Percentiles rank a stretch among this genome's conserved stretches.
Evolutionary conservation across 2,888 invertebrate genomes (phyloP).

Genomic region (Caenorhabditis japonica): DNA sequence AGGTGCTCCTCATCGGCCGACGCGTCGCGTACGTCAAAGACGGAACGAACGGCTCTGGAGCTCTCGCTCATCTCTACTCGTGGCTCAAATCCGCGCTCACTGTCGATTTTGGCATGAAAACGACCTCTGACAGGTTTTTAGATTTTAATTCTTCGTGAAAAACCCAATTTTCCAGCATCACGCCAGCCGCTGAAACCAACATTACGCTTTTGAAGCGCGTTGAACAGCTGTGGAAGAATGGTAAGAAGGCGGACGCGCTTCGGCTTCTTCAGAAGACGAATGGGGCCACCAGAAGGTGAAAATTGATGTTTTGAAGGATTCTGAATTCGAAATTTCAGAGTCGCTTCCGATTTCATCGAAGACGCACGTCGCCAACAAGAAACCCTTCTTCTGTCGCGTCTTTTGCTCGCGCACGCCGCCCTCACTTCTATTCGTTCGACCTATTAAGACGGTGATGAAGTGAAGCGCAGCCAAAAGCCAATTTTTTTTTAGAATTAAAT

Average conservation of each 20-base stretch:
- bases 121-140: neutral
- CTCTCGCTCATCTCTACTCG: conserved; percentile 50
- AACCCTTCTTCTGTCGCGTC: conserved; percentile 52
- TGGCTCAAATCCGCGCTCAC: conserved; percentile 50
- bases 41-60: too few relatives aligned
- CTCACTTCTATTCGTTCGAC: conserved; percentile 59
- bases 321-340: conserved; percentile 24
- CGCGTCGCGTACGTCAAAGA: conserved; percentile 53
- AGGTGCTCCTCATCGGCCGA: conserved; percentile 63
- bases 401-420: conserved; percentile 60
- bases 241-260: conserved; percentile 54
- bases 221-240: conserved; percentile 45
- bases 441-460: conserved; percentile 30
- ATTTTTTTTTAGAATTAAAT: too few relatives aligned
- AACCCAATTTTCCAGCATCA: conserved; percentile 24
- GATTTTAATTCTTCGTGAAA: neutral
- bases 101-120: conserved; percentile 27
- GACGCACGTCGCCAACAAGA: conserved; percentile 64
- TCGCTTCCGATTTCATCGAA: conserved; percentile 55
- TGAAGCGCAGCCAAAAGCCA: neutral
- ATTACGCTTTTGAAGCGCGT: conserved; percentile 54
- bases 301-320: neutral
- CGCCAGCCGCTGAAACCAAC: conserved; percentile 36
- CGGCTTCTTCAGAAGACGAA: conserved; percentile 53
- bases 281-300: conserved; percentile 57